Conservation (phyloP, 2,888 invertebrate genomes). For the Acleris emargana region DNA sequence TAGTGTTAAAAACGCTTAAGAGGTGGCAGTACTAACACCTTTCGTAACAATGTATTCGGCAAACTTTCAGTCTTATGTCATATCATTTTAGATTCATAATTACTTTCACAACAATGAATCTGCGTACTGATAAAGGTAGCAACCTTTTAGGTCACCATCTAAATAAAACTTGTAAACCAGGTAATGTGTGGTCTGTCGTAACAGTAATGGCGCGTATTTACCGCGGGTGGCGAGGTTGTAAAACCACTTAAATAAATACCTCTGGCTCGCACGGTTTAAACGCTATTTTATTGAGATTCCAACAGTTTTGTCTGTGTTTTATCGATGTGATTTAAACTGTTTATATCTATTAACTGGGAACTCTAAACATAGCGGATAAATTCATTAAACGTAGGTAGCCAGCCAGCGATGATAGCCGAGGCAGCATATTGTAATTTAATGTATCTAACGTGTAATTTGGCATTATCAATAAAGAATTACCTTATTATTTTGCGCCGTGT, state of each 20-base stretch:
- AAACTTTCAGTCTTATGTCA: not conserved
- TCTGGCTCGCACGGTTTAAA: constrained; percentile 57
- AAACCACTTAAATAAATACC: constrained; percentile 79
- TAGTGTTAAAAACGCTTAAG: not conserved
- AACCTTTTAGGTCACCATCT: not conserved
- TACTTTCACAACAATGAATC: constrained; percentile 6
- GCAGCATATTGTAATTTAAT: no score
- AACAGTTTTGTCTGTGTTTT: constrained; percentile 66
- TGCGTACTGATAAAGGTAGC: constrained; percentile 2
- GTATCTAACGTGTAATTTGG: no score
- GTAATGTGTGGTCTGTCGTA: constrained; percentile 36
- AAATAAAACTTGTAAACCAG: constrained; percentile 15
- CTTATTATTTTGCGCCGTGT: no score
- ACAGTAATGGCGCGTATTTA: constrained; percentile 51
- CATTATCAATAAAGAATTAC: no score
- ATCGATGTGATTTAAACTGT: constrained; percentile 60
- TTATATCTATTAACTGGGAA: constrained; percentile 60
- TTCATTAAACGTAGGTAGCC: constrained; percentile 60
- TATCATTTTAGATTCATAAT: not conserved
- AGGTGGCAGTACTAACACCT: constrained; percentile 11
- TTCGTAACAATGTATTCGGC: not conserved
- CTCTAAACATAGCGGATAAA: constrained; percentile 74
- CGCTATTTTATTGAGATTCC: constrained; percentile 72
- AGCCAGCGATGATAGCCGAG: not conserved
- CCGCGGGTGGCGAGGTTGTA: constrained; percentile 59